These are phyloP conservation scores for Xanthia togata DNA, from an alignment of 2,888 invertebrate species.

Conservation along the genomic window DNA sequence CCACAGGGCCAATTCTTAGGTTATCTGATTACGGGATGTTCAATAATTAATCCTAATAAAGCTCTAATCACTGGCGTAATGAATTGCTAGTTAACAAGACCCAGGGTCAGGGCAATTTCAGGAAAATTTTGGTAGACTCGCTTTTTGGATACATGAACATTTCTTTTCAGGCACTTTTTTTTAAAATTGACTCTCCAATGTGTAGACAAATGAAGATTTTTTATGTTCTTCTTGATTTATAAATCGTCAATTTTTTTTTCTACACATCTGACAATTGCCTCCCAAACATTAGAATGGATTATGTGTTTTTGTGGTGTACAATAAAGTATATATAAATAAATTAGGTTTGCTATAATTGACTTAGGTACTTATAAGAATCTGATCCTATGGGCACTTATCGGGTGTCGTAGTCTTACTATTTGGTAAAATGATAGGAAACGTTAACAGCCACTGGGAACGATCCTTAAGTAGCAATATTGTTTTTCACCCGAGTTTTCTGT, in stretches of 20 bases:
- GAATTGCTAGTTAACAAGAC: slow-evolving; percentile 27
- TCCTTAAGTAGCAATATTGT: neutral
- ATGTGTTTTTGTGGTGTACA: too few species aligned
- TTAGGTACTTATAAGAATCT: neutral
- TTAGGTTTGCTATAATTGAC: neutral
- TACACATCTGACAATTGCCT: neutral
- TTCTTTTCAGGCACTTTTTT: neutral
- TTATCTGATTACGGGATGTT: slow-evolving; percentile 77
- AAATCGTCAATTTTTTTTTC: neutral
- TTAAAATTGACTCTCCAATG: neutral
- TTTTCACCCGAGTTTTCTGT: neutral
- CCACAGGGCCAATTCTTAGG: slow-evolving; percentile 76
- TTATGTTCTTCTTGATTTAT: neutral
- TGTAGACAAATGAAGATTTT: neutral
- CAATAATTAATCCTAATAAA: slow-evolving; percentile 78
- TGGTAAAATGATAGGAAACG: neutral
- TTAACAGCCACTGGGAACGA: neutral
- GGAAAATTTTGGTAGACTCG: neutral
- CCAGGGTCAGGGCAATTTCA: slow-evolving; percentile 22
- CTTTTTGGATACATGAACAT: neutral
- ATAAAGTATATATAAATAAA: too few species aligned
- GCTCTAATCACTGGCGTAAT: slow-evolving; percentile 41
- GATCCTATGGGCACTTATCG: neutral
- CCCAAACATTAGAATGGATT: neutral
- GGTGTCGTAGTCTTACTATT: neutral